phyloP scores from a whole-genome alignment of 1,140 invertebrate species.

The Orchestia grillus region DNA sequence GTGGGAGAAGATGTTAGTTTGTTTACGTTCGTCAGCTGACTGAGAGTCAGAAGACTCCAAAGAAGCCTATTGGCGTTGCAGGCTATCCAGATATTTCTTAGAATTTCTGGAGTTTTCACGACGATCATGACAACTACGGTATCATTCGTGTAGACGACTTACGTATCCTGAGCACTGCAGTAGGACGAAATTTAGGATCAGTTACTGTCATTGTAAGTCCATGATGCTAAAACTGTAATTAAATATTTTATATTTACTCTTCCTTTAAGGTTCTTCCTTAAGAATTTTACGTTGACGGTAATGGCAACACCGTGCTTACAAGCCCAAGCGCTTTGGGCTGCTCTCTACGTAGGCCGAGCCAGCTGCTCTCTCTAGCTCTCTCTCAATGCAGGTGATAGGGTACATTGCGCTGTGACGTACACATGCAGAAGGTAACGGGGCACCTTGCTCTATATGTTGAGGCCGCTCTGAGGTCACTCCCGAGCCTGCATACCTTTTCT shows the following conservation, averaged over 20 bases:
- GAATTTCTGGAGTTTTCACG: neutral
- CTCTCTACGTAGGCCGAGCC: neutral
- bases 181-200: neutral
- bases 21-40: constrained; percentile 53
- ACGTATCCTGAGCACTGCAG: neutral
- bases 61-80: neutral
- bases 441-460: constrained; percentile 23
- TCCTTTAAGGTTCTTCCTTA: too few relatives aligned
- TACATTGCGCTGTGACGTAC: constrained; percentile 4
- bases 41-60: neutral
- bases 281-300: neutral
- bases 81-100: neutral
- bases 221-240: neutral
- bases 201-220: neutral
- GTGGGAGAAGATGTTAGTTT: constrained; percentile 34
- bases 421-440: constrained; percentile 37
- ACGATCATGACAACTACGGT: neutral
- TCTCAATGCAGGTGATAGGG: constrained; percentile 25
- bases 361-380: constrained; percentile 23
- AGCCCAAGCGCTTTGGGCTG: neutral
- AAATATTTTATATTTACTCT: neutral
- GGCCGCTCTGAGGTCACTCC: neutral
- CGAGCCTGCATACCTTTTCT: neutral
- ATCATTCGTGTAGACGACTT: neutral
- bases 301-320: neutral